Percentiles rank a stretch among this genome's conserved stretches.
These are phyloP conservation scores for Phaedon cochleariae DNA, from an alignment of 2,888 invertebrate genomes.

Conservation along the genomic window DNA sequence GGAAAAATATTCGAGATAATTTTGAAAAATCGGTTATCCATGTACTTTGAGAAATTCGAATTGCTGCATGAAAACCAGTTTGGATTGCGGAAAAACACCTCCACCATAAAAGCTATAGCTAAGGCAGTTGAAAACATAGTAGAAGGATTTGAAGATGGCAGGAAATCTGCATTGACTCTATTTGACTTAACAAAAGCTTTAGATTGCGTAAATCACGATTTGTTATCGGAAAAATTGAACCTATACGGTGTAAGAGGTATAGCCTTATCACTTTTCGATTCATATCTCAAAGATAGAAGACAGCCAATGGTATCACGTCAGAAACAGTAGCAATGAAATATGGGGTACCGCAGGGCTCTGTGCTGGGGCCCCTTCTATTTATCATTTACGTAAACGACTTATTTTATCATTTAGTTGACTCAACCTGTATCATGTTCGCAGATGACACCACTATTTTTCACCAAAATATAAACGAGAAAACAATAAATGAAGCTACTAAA, in stretches of 20 bases:
- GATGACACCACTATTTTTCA: conserved; percentile 3
- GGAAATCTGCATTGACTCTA: not conserved
- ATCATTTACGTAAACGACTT: not conserved
- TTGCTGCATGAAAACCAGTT: not conserved
- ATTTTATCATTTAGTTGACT: not conserved
- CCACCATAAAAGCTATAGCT: conserved; percentile 6
- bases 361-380: not conserved
- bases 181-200: not conserved
- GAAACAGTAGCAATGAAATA: not conserved
- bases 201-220: conserved; percentile 1
- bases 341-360: not conserved
- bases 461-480: conserved; percentile 1
- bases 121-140: conserved; percentile 6
- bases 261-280: not conserved
- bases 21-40: not conserved
- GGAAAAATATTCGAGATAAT: too few relatives aligned
- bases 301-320: not conserved
- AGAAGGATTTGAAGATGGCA: not conserved
- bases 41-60: not conserved
- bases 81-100: conserved; percentile 1
- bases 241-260: conserved; percentile 3
- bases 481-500: not conserved
- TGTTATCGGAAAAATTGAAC: not conserved
- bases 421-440: not conserved
- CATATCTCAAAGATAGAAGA: not conserved